phyloP scores from a whole-genome alignment of 2,888 invertebrate species.

The Drosophila borealis region DNA sequence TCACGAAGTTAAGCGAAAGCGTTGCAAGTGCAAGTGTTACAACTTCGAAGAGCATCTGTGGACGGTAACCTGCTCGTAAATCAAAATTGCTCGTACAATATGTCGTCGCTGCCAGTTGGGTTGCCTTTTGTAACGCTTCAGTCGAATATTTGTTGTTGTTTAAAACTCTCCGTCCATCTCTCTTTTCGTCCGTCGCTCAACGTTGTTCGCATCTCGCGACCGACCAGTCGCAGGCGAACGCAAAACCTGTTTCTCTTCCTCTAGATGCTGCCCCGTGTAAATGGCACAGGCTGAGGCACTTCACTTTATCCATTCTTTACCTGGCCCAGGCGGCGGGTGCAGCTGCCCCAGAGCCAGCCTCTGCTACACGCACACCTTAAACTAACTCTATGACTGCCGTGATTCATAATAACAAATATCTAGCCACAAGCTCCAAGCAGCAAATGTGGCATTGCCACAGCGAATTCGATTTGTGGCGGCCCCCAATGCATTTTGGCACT shows the following conservation, averaged over 20 bases:
- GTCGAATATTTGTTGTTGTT: slow-evolving; percentile 48
- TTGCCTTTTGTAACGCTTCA: slow-evolving; percentile 70
- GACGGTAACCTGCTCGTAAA: slow-evolving; percentile 48
- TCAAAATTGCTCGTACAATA: slow-evolving; percentile 60
- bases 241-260: slow-evolving; percentile 55
- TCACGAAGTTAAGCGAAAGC: slow-evolving; percentile 48
- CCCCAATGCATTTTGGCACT: slow-evolving; percentile 61
- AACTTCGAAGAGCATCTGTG: slow-evolving; percentile 25
- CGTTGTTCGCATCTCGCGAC: slow-evolving; percentile 30
- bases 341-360: slow-evolving; percentile 58
- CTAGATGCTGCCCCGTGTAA: slow-evolving; percentile 34
- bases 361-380: background rate
- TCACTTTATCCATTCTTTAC: slow-evolving; percentile 68
- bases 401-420: slow-evolving; percentile 57
- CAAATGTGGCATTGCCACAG: slow-evolving; percentile 25
- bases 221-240: slow-evolving; percentile 25
- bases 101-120: slow-evolving; percentile 59
- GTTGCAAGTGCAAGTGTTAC: slow-evolving; percentile 62
- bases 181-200: background rate
- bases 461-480: slow-evolving; percentile 28
- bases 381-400: slow-evolving; percentile 28
- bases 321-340: slow-evolving; percentile 45
- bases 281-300: slow-evolving; percentile 61
- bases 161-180: slow-evolving; percentile 15
- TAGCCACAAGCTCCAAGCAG: slow-evolving; percentile 20